These are phyloP conservation scores for Capromys pilorides DNA, from an alignment of 2,797 vertebrate species.

Conservation along the genomic window DNA sequence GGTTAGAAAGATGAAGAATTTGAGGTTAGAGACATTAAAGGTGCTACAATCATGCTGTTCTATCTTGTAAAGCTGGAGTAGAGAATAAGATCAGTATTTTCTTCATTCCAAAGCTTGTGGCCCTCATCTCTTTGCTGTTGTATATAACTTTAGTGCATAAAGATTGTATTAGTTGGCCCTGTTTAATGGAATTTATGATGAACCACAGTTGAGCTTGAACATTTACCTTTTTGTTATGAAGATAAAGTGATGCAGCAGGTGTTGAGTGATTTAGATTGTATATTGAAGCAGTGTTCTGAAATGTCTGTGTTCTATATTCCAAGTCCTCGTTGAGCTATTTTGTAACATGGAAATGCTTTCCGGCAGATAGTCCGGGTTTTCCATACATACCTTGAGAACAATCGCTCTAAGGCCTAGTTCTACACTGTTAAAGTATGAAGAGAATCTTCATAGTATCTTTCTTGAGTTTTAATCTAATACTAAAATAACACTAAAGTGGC, in stretches of 20 bases:
- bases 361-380: neutral
- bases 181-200: constrained; percentile 16
- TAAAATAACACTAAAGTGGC: constrained; percentile 17
- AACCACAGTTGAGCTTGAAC: neutral
- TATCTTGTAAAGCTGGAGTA: neutral
- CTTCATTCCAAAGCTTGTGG: neutral
- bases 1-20: neutral
- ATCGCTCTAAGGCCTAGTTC: neutral
- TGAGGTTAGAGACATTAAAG: neutral
- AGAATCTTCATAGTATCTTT: neutral
- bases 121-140: neutral
- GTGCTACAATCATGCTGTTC: neutral
- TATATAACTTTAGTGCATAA: neutral
- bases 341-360: neutral
- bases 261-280: neutral
- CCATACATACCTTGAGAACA: neutral
- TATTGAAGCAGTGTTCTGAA: constrained; percentile 1
- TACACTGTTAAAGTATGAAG: neutral
- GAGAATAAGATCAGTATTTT: neutral
- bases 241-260: constrained; percentile 9
- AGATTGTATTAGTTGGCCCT: neutral
- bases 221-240: neutral
- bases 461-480: constrained; percentile 11
- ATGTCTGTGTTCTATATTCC: constrained; percentile 6
- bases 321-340: neutral